phyloP scores from a whole-genome alignment of 2,888 invertebrate genomes.

The Trichopria drosophilae region DNA sequence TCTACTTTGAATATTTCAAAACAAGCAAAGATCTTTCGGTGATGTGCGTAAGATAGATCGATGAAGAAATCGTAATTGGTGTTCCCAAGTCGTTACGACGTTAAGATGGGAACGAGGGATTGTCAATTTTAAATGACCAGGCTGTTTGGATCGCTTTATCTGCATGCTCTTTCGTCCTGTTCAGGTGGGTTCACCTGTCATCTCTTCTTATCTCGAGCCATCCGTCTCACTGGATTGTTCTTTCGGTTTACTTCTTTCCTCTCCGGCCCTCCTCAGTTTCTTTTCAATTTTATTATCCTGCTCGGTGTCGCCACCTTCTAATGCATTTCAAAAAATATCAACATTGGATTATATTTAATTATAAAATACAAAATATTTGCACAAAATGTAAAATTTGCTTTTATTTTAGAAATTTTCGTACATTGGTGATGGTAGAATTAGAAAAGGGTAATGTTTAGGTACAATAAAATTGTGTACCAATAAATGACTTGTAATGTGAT shows the following conservation, averaged over 20 bases:
- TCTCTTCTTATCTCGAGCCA: conserved; percentile 50
- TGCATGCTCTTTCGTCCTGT: conserved; percentile 33
- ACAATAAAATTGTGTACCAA: too few species aligned
- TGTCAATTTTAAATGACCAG: conserved; percentile 36
- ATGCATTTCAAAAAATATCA: too few species aligned
- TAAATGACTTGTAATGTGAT: too few species aligned
- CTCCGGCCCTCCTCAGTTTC: conserved; percentile 14
- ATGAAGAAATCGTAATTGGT: conserved; percentile 8
- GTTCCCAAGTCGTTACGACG: conserved; percentile 20
- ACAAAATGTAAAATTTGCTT: too few species aligned
- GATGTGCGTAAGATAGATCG: conserved; percentile 11
- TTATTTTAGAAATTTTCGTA: too few species aligned
- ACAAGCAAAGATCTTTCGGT: too few species aligned
- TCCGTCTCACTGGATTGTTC: conserved; percentile 39
- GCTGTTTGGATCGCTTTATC: conserved; percentile 38
- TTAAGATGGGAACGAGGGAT: conserved; percentile 12
- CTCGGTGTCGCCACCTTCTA: too few species aligned
- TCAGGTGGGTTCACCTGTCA: conserved; percentile 45
- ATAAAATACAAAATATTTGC: too few species aligned
- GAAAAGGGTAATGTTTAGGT: too few species aligned
- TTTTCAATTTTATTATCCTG: conserved; percentile 13
- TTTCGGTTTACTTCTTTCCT: conserved; percentile 17
- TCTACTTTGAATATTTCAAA: too few species aligned
- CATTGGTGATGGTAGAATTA: too few species aligned
- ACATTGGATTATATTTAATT: too few species aligned